Percentiles rank a stretch among this genome's conserved stretches.
Conservation (phyloP, 2,888 invertebrate genomes). For the Stramonita haemastoma region DNA sequence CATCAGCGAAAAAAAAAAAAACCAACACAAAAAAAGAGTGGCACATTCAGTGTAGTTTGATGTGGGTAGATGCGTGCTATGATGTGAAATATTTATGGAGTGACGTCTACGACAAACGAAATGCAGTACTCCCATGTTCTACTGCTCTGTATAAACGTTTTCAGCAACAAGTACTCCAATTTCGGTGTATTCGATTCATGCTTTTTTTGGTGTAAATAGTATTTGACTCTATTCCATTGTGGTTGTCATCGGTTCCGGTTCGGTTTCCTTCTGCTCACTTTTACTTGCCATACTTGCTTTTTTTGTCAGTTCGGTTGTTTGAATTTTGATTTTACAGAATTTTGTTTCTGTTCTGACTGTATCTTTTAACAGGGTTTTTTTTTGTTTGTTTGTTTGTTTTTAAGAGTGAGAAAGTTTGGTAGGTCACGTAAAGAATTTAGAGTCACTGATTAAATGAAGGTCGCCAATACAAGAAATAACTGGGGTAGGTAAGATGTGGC, state of each 20-base stretch:
- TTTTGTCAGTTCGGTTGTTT: too few relatives aligned
- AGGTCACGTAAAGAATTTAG: too few relatives aligned
- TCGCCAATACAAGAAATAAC: too few relatives aligned
- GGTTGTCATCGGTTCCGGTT: not conserved
- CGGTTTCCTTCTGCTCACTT: not conserved
- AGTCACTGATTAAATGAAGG: too few relatives aligned
- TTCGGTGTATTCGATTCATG: not conserved
- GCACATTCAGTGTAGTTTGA: not conserved
- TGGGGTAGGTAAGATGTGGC: too few relatives aligned
- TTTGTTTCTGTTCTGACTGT: too few relatives aligned
- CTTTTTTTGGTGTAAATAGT: conserved; percentile 13
- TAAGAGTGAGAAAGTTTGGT: too few relatives aligned
- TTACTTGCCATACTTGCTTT: not conserved
- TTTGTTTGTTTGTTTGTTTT: too few relatives aligned
- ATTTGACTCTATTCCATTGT: not conserved
- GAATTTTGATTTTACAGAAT: too few relatives aligned
- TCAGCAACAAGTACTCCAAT: not conserved
- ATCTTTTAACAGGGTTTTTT: too few relatives aligned
- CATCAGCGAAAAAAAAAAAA: not conserved
- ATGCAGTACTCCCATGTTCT: not conserved
- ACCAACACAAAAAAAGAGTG: too few relatives aligned
- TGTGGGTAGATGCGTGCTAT: not conserved
- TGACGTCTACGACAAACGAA: not conserved
- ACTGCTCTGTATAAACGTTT: not conserved
- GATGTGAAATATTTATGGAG: not conserved